Evolutionary conservation across 1,140 invertebrate species (phyloP).

Genomic region (Hylyphantes graminicola): DNA sequence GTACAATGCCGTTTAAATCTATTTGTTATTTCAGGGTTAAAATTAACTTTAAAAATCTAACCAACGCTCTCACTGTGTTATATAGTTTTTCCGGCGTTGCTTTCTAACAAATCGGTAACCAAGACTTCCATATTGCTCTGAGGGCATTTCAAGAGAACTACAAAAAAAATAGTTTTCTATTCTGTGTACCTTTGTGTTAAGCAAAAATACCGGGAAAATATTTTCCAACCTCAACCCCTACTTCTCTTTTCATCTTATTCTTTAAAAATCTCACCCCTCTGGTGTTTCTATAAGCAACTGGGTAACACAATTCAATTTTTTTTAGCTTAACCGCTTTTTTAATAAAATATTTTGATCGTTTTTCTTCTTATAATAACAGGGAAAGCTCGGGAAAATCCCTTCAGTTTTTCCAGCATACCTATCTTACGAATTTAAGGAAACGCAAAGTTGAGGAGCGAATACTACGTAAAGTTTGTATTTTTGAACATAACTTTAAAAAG

Average conservation of each 20-base stretch:
- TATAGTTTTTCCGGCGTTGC: neutral
- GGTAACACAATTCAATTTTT: neutral
- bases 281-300: slow-evolving; percentile 14
- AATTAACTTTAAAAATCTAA: neutral
- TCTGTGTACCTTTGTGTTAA: neutral
- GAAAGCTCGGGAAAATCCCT: slow-evolving; percentile 12
- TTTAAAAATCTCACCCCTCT: slow-evolving; percentile 9
- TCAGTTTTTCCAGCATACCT: neutral
- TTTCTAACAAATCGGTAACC: neutral
- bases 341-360: neutral
- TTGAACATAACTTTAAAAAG: no score
- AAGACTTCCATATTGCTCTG: neutral
- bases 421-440: neutral
- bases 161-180: neutral
- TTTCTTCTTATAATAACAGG: neutral
- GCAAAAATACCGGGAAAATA: neutral
- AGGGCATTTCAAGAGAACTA: neutral
- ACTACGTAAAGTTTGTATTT: neutral
- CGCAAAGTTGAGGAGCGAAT: neutral
- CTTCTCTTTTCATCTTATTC: neutral
- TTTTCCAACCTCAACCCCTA: neutral
- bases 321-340: no score
- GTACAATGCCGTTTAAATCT: neutral
- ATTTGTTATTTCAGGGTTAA: neutral
- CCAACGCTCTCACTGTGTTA: neutral